Base-by-base conservation (phyloP, 2,797 vertebrate species). In the Sebastes steindachneri region DNA sequence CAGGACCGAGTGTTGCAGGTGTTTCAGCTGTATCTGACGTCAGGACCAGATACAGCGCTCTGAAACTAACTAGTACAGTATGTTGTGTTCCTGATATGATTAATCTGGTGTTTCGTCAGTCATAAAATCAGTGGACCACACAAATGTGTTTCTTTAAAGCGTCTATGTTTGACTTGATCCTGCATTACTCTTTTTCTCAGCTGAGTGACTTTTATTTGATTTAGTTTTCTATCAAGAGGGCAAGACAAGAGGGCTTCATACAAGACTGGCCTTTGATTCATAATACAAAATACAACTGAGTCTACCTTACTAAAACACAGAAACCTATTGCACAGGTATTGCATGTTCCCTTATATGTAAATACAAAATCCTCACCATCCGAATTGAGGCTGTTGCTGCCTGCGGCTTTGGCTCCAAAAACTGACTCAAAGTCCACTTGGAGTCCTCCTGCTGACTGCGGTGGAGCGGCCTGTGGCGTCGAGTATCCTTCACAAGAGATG, bases 401-500 rank as follows among this genome's bases (percentile, higher is more conserved):
- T 63, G 97, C 77, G 88, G 97, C 97, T 95, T 98, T 99, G 95
- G 97, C 96, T 96, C 99, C 99, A 93, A 99, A 99, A 79, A 99
- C 98, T 19, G 99, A 99, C 94, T 99, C 99, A 94, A 99, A 99
- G 95, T 99, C 99, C 91, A 99, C 99, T 81, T 98, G 97, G 93
- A 99, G 97, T 95, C 97, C 97, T 88, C 96, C 92, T 84, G 96
- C 95, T 79, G 97, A 93, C 93, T 97, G 98, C 73, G 96, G 95
- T 8, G 97, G 96, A 91, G 97, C 96, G 86, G 95, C 96, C 86
- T 95, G 95, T 87, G 97, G 96, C 83, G 97, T 93, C n/a, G 97
- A 96, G 89, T 98, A 99, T 93, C 98, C 99, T 96, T 87, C 21
- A 89, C 25, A 53, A 93, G 89, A 41, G 80, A 94, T 9, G 8